Conservation (phyloP, 2,113 vertebrate genomes). For the Raja brachyura region DNA sequence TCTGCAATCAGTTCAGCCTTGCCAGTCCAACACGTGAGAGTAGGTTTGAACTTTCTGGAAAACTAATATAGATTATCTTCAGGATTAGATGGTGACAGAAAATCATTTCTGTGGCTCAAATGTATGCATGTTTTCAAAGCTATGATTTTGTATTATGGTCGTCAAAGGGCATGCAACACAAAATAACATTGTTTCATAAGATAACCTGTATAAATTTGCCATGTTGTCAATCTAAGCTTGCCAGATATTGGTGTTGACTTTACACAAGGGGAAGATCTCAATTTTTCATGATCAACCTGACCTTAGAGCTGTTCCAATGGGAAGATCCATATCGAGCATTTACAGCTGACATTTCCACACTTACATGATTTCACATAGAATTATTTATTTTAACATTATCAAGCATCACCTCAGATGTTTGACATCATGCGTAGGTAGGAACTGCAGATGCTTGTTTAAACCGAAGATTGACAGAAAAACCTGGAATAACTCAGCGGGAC, state of each 20-base stretch:
- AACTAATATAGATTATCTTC: slow-evolving; percentile 3
- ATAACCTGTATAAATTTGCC: not conserved
- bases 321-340: not conserved
- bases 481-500: too few relatives aligned
- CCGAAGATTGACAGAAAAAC: too few relatives aligned
- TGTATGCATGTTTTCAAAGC: slow-evolving; percentile 5
- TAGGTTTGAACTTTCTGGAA: slow-evolving; percentile 17
- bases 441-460: too few relatives aligned
- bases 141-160: not conserved
- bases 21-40: not conserved
- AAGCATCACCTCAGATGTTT: not conserved
- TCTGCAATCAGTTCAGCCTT: not conserved
- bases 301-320: not conserved
- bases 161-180: not conserved
- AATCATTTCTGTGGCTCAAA: slow-evolving; percentile 13
- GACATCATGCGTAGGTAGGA: not conserved
- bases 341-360: not conserved
- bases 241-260: not conserved
- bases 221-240: not conserved
- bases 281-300: not conserved
- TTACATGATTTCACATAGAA: not conserved
- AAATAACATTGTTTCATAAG: not conserved
- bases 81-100: not conserved
- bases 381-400: not conserved
- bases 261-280: not conserved